Percentiles rank a stretch among this genome's conserved stretches.
phyloP scores from a whole-genome alignment of 2,888 invertebrate species.

The Himalopsyche japonica region DNA sequence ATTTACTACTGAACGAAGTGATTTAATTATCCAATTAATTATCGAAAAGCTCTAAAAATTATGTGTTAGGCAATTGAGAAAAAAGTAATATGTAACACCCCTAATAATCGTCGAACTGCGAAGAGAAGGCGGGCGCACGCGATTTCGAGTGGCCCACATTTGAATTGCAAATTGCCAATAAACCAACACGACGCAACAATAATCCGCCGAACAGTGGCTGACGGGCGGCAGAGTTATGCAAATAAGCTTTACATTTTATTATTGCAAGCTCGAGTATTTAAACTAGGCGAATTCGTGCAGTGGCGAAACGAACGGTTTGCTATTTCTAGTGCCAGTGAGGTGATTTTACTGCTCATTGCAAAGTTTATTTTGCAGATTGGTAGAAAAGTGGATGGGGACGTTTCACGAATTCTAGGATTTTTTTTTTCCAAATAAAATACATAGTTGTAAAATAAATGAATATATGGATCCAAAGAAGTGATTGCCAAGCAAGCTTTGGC shows the following conservation, averaged over 20 bases:
- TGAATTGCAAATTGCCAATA: constrained; percentile 32
- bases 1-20: no score
- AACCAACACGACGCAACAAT: constrained; percentile 8
- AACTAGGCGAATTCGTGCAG: background rate
- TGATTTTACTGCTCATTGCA: background rate
- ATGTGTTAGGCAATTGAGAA: background rate
- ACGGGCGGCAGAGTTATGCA: constrained; percentile 9
- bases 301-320: background rate
- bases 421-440: no score
- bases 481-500: no score
- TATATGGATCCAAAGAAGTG: no score
- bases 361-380: background rate
- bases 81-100: background rate
- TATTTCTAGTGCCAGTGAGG: background rate
- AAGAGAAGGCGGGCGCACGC: background rate
- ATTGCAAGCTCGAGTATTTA: background rate
- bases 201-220: constrained; percentile 6
- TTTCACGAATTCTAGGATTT: no score
- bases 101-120: background rate
- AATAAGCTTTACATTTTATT: constrained; percentile 21
- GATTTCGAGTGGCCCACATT: constrained; percentile 3
- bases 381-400: background rate
- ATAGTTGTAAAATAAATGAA: no score
- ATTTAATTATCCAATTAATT: no score
- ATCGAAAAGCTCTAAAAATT: background rate